A percentile compares a stretch with the other conserved stretches of the same genome.
phyloP scores from a whole-genome alignment of 2,888 invertebrate genomes.

The Agriotes lineatus region DNA sequence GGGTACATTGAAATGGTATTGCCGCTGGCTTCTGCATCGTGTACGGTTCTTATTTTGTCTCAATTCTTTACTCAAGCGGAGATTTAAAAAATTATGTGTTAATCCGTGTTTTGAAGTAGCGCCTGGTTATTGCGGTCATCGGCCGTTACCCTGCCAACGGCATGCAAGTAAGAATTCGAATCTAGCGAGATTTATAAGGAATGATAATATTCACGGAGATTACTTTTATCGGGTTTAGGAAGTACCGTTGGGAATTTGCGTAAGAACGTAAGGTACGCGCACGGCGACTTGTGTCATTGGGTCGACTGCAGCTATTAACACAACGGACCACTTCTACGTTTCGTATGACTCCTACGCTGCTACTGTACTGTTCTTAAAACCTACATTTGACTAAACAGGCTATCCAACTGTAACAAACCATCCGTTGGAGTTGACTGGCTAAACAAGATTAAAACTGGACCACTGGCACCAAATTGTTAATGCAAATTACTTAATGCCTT shows the following conservation, averaged over 20 bases:
- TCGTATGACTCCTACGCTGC: conserved; percentile 26
- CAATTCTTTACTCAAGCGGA: neutral
- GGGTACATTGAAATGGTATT: neutral
- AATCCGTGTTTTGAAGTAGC: neutral
- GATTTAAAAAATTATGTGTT: conserved; percentile 1
- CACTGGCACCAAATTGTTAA: conserved; percentile 19
- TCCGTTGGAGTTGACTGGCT: conserved; percentile 1
- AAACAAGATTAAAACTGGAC: conserved; percentile 25
- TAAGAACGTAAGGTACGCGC: conserved; percentile 3
- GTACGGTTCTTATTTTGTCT: neutral
- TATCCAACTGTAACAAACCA: conserved; percentile 24
- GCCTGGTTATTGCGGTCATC: neutral
- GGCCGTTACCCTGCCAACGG: neutral
- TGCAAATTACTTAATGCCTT: conserved; percentile 16
- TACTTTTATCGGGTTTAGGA: conserved; percentile 2
- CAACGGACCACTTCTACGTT: conserved; percentile 25
- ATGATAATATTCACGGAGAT: neutral
- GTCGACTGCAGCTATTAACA: conserved; percentile 25
- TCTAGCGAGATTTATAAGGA: neutral
- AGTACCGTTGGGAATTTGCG: conserved; percentile 23
- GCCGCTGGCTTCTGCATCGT: neutral
- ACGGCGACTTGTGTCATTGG: conserved; percentile 27
- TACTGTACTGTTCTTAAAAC: conserved; percentile 20
- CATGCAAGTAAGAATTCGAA: neutral
- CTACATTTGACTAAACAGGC: conserved; percentile 21